phyloP scores from a whole-genome alignment of 1,140 invertebrate species.

The Brachionus asplanchnoidis region DNA sequence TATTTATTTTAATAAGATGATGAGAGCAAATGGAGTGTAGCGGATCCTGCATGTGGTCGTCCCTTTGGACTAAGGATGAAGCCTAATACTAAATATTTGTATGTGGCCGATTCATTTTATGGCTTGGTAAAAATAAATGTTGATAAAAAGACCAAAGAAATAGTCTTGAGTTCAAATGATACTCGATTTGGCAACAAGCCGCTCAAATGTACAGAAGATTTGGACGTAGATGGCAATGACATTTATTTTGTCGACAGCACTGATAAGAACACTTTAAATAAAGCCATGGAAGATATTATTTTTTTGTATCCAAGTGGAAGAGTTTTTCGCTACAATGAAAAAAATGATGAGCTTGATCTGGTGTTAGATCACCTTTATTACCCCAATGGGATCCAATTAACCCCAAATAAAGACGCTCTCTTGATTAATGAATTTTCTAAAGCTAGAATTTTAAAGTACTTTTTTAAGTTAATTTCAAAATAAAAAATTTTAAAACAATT shows the following conservation, averaged over 20 bases:
- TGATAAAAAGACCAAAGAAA: slow-evolving; percentile 26
- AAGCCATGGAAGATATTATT: background rate
- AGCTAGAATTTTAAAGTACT: slow-evolving; percentile 16
- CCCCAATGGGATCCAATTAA: slow-evolving; percentile 35
- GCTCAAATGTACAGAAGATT: background rate
- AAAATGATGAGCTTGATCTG: background rate
- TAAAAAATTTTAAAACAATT: background rate
- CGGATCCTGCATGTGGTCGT: slow-evolving; percentile 29
- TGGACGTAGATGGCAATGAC: slow-evolving; percentile 28
- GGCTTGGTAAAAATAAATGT: slow-evolving; percentile 31
- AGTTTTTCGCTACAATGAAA: slow-evolving; percentile 31
- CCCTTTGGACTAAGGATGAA: slow-evolving; percentile 36
- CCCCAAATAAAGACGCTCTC: background rate
- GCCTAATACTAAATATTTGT: background rate
- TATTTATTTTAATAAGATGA: background rate
- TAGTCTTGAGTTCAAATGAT: slow-evolving; percentile 3
- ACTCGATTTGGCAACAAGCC: slow-evolving; percentile 11
- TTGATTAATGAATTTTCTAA: slow-evolving; percentile 23
- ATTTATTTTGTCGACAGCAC: slow-evolving; percentile 37
- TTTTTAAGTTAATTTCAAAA: background rate
- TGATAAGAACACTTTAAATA: slow-evolving; percentile 15
- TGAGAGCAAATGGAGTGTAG: background rate
- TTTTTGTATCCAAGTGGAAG: background rate
- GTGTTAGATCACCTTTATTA: background rate
- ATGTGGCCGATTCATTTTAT: slow-evolving; percentile 27